Evolutionary conservation across 2,888 invertebrate genomes (phyloP), one percentile per base, ranked within the genome.

Genomic region (Liopterus haemorrhoidalis): DNA sequence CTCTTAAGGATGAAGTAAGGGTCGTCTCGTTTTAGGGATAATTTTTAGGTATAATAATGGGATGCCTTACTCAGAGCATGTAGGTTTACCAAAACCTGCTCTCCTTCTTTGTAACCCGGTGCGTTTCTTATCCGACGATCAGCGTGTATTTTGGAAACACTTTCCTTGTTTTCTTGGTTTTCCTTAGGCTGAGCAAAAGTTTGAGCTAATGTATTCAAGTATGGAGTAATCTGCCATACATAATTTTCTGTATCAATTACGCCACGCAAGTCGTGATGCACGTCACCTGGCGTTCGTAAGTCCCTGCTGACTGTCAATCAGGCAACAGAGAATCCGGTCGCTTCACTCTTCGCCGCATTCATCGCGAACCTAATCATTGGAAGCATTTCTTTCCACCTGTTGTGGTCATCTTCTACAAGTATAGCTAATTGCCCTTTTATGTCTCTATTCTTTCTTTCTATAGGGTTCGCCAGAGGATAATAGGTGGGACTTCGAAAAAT

Each of bases 401-500:
- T 6, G 35, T 60, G 60, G 1, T 59, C 45, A 0, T 18, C 22
- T 2, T 43, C 52, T 0, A 57, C 54, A 0, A 53, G 49, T 3
- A 60, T 54, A 0, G 52, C 49, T 1, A 58, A 37, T 22, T 57
- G 59, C 0, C 54, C 43, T 8, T 59, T 60, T 0, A 60, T 15
- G 2, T 59, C 58, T 0, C 61, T 46, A 15, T 59, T 60, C 27
- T 57, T 54, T 0, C 61, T 36, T 28, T 63, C 62, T 1, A 57
- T 60, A 0, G 59, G 61, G 28, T 62, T 63, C 0, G 58, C 57
- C 18, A 60, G 53, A 0, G 62, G 62, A n/a, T n/a, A n/a, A n/a
- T n/a, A n/a, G n/a, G n/a, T n/a, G n/a, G n/a, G n/a, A n/a, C n/a
- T n/a, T 37, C 20, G 0, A 58, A 12, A 14, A 47, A 50, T n/a